Base-by-base conservation (phyloP, 92 coral and sea anemone genomes). In the Siderastrea radians region DNA sequence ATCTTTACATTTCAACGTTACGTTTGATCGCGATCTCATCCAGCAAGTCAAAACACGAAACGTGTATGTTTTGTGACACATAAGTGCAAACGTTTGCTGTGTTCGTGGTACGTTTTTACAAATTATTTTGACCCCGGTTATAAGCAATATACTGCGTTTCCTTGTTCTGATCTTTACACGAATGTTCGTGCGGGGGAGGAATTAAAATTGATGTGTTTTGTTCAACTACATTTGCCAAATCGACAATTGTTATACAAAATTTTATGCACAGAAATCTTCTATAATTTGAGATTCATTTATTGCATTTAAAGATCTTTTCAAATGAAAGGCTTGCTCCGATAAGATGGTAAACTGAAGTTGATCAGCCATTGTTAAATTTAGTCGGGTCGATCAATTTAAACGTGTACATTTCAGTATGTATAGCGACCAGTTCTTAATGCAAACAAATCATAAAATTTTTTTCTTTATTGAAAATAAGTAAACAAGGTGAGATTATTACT, bases 101-200 rank as follows among this genome's bases (percentile, higher is more conserved):
- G 49, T 50, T 9, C 46, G 5, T 66, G 58, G 43, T 19, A 49
- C 72, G 15, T 69, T 82, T 46, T 68, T 45, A 17, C 4, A 63
- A 80, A 80, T 26, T 66, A 4, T 80, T 38, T 49, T 52, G 38
- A 80, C 63, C 58, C 43, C 14, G 19, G 69, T 45, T 2, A 10
- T 15, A 1, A 19, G 14, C 75, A 16, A 79, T 49, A 6, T 26
- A 26, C 38, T 44, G 11, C 72, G 5, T 26, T 67, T 6, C 49
- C 49, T 67, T 9, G 11, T 67, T 16, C 2, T 49, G 45, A 26
- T 17, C 1, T 15, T 16, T 45, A 62, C 69, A 59, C 57, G 58
- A 65, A 62, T 65, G n/a, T 79, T 64, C 49, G 1, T 67, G 84
- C 51, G 84, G 17, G 82, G 82, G 71, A 15, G 58, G 57, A 61